phyloP scores from a whole-genome alignment of 1,140 invertebrate species.

The Lucilia sericata region DNA sequence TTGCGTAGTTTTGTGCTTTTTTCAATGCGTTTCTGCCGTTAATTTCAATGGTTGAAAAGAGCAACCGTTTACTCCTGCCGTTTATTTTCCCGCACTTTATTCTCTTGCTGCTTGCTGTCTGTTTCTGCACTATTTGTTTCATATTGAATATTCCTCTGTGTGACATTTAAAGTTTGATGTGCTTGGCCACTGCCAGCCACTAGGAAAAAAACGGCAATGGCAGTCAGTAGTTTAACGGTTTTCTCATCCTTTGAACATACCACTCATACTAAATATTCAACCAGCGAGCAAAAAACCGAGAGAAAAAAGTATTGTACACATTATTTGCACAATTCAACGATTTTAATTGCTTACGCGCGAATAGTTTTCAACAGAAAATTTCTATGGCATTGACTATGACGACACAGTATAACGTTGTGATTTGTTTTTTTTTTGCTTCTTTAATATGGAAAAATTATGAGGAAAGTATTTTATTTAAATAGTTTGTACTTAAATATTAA shows the following conservation, averaged over 20 bases:
- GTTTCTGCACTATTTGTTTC: conserved; percentile 26
- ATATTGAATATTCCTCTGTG: conserved; percentile 27
- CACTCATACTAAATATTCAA: neutral
- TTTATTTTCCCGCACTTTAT: neutral
- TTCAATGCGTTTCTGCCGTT: neutral
- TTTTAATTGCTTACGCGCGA: conserved; percentile 28
- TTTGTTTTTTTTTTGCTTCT: neutral
- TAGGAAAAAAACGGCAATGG: too few relatives aligned
- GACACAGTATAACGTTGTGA: conserved; percentile 17
- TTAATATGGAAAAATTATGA: too few relatives aligned
- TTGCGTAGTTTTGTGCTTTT: neutral
- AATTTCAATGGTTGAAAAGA: conserved; percentile 14
- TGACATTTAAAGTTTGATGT: conserved; percentile 29
- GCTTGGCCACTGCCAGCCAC: neutral
- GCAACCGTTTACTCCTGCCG: conserved; percentile 10
- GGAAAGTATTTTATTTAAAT: too few relatives aligned
- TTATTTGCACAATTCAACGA: conserved; percentile 29
- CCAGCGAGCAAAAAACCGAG: neutral
- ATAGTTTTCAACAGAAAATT: neutral
- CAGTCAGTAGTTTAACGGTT: conserved; percentile 13
- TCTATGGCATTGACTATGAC: neutral
- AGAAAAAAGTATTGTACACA: conserved; percentile 18
- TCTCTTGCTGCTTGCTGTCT: neutral
- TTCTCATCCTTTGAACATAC: conserved; percentile 5
- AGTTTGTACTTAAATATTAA: too few relatives aligned